These are phyloP conservation scores for Streptopelia turtur DNA, from an alignment of 2,797 vertebrate species.

Conservation along the genomic window DNA sequence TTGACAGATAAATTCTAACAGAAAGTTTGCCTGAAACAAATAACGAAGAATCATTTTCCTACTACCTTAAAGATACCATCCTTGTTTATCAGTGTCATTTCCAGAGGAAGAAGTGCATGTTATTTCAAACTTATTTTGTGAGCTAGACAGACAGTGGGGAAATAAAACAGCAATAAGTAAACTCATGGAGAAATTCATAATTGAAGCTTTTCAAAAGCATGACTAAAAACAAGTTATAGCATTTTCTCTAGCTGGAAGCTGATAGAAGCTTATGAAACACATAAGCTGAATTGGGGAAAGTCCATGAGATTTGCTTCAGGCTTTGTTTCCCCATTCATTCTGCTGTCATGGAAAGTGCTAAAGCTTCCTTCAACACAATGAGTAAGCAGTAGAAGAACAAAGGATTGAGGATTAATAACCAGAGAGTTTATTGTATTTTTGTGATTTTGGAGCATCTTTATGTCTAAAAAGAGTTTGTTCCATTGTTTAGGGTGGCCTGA, in stretches of 20 bases:
- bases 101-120: background rate
- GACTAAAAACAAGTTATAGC: background rate
- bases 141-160: background rate
- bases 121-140: background rate
- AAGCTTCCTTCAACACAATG: background rate
- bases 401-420: background rate
- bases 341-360: background rate
- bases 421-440: background rate
- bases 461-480: slow-evolving; percentile 1
- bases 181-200: background rate
- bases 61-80: background rate
- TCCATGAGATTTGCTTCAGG: background rate
- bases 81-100: background rate
- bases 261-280: slow-evolving; percentile 7
- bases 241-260: background rate
- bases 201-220: background rate
- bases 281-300: background rate
- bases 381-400: slow-evolving; percentile 2
- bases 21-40: background rate
- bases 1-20: background rate
- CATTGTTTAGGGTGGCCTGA: background rate
- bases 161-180: slow-evolving; percentile 1
- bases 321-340: background rate
- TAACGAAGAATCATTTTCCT: background rate
- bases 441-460: background rate